phyloP scores from a whole-genome alignment of 2,797 vertebrate genomes.

The Anomalospiza imberbis region DNA sequence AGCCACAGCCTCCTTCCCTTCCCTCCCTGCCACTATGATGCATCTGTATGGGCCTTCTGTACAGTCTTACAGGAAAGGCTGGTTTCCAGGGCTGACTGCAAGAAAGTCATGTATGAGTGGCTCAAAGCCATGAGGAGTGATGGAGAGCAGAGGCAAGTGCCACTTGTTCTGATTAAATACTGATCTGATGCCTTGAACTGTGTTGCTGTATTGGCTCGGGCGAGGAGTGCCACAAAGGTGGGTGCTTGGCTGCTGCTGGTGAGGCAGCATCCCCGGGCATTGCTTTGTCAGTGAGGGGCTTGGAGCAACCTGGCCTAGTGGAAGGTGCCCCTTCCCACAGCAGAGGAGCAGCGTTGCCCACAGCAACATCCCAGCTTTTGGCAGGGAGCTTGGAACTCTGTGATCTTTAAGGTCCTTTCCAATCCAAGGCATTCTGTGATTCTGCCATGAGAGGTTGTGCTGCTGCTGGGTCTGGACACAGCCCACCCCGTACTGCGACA shows the following conservation, averaged over 20 bases:
- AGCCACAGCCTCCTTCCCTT: not conserved
- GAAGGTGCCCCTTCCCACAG: not conserved
- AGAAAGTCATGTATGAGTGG: not conserved
- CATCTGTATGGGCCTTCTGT: not conserved
- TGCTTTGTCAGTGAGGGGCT: not conserved
- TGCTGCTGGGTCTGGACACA: not conserved
- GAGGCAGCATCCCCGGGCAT: not conserved
- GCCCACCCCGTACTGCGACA: not conserved
- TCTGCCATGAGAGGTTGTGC: not conserved
- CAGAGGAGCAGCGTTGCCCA: not conserved
- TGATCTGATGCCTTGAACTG: not conserved
- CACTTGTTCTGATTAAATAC: not conserved
- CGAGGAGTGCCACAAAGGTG: fast-evolving
- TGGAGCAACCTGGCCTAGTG: not conserved
- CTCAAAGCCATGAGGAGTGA: not conserved
- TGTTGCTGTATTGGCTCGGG: not conserved
- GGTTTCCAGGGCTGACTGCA: not conserved
- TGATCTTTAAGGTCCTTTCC: not conserved
- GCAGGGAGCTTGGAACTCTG: not conserved
- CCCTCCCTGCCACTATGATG: not conserved
- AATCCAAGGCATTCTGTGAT: not conserved
- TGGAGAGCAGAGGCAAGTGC: not conserved
- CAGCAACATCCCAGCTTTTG: not conserved
- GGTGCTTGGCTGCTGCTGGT: not conserved
- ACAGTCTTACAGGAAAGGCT: not conserved